A percentile compares a stretch with the other conserved stretches of the same genome.
Conservation (phyloP, 2,797 vertebrate species). For the Dicrostonyx torquatus region DNA sequence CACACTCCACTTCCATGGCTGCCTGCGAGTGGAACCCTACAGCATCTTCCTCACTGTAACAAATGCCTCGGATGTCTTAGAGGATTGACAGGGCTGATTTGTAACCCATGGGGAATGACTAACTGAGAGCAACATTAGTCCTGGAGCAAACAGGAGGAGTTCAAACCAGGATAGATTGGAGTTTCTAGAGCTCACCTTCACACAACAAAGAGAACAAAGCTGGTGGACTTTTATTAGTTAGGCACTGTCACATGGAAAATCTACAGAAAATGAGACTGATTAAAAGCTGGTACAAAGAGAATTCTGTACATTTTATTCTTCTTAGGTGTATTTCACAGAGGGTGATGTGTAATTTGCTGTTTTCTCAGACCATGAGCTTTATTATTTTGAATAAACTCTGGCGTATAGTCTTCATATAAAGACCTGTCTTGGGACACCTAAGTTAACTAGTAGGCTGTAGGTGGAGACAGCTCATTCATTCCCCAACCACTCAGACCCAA, state of each 20-base stretch:
- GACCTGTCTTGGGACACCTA: neutral
- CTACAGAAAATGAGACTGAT: neutral
- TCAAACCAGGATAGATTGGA: constrained; percentile 12
- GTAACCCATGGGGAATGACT: neutral
- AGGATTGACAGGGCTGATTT: constrained; percentile 14
- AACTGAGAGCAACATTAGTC: neutral
- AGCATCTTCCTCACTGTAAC: neutral
- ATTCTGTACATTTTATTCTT: constrained; percentile 33
- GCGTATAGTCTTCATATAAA: neutral
- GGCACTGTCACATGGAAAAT: neutral
- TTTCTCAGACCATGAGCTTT: neutral
- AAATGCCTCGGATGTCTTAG: neutral
- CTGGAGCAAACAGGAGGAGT: constrained; percentile 29
- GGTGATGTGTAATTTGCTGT: neutral
- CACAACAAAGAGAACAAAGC: neutral
- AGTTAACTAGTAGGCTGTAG: neutral
- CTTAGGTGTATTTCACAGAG: neutral
- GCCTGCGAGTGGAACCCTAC: neutral
- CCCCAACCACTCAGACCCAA: no score
- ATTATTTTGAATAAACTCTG: neutral
- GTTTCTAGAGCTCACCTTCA: neutral
- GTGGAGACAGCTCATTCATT: no score
- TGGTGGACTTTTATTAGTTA: neutral
- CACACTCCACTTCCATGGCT: neutral
- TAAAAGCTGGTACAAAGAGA: neutral